Conservation (phyloP, 2,797 vertebrate genomes). For the Typhlichthys subterraneus region DNA sequence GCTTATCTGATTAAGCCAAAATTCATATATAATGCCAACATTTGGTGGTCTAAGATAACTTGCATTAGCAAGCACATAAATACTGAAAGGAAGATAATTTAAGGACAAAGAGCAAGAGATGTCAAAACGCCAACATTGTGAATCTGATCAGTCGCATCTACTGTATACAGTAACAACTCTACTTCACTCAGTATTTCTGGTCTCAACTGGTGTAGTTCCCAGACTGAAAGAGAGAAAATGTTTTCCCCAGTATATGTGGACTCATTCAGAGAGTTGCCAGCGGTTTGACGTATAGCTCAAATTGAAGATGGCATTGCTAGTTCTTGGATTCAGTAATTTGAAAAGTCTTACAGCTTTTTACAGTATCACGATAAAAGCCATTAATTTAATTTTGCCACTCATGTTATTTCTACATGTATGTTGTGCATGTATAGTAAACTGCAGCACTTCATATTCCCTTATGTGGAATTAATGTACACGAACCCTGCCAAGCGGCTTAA, state of each 20-base stretch:
- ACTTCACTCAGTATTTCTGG: slow-evolving; percentile 36
- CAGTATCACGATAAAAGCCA: too few species aligned
- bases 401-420: neutral
- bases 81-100: slow-evolving; percentile 31
- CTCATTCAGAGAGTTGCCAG: neutral
- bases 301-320: too few species aligned
- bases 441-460: too few species aligned
- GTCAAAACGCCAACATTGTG: slow-evolving; percentile 49
- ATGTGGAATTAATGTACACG: neutral
- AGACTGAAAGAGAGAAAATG: slow-evolving; percentile 36
- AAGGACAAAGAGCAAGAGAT: slow-evolving; percentile 50
- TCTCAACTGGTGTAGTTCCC: slow-evolving; percentile 7
- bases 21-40: too few species aligned
- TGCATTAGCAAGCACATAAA: slow-evolving; percentile 33
- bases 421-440: too few species aligned
- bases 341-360: too few species aligned
- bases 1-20: too few species aligned
- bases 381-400: too few species aligned
- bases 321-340: too few species aligned
- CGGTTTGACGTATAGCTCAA: neutral
- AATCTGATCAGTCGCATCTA: slow-evolving; percentile 64
- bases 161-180: slow-evolving; percentile 37
- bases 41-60: slow-evolving; percentile 40
- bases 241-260: slow-evolving; percentile 5
- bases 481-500: neutral